phyloP scores from a whole-genome alignment of 2,113 vertebrate species.

The Scomber colias region DNA sequence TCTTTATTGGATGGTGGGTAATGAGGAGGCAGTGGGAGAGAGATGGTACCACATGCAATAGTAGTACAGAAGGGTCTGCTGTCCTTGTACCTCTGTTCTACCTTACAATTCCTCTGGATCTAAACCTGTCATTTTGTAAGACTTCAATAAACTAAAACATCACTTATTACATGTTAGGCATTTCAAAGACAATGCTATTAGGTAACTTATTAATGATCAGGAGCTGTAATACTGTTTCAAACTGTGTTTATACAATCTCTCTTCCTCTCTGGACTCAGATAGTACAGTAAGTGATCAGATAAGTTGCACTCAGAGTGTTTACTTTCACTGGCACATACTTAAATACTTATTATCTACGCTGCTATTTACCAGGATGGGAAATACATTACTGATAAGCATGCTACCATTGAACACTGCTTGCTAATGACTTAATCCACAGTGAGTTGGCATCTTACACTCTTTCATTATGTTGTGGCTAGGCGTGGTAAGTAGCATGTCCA shows the following conservation, averaged over 20 bases:
- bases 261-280: not conserved
- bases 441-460: slow-evolving; percentile 44
- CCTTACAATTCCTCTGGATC: not conserved
- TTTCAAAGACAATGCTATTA: not conserved
- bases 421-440: slow-evolving; percentile 55
- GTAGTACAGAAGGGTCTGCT: too few species aligned
- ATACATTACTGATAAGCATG: not conserved
- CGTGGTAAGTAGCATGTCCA: not conserved
- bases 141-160: not conserved
- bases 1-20: too few species aligned
- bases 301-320: not conserved
- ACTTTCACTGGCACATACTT: not conserved
- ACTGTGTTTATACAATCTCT: not conserved
- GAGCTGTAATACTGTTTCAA: not conserved
- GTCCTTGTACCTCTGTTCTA: not conserved
- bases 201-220: not conserved
- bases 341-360: not conserved
- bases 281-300: not conserved
- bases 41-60: too few species aligned
- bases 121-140: not conserved
- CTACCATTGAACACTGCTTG: not conserved
- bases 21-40: too few species aligned
- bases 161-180: slow-evolving; percentile 1
- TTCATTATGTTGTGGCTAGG: slow-evolving; percentile 27
- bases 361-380: not conserved